Conservation (phyloP, 2,888 invertebrate species). For the Plagodis pulveraria region DNA sequence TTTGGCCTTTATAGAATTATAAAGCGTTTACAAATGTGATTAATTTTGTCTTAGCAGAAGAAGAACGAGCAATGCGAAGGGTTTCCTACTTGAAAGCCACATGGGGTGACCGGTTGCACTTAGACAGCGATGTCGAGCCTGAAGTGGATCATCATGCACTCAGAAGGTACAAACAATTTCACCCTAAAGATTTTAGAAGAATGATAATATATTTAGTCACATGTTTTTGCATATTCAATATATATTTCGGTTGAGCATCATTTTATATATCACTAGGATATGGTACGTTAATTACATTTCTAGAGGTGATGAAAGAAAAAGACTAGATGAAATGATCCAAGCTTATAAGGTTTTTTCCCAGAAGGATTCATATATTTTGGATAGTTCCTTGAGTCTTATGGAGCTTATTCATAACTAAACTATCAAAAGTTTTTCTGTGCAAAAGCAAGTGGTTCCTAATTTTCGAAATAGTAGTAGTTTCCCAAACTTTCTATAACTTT, state of each 20-base stretch:
- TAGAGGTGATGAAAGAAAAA: too few species aligned
- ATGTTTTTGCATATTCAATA: constrained; percentile 3
- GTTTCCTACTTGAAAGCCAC: constrained; percentile 98
- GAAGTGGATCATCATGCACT: constrained; percentile 86
- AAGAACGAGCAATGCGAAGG: constrained; percentile 93
- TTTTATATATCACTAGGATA: too few species aligned
- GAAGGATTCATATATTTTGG: too few species aligned
- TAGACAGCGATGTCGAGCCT: constrained; percentile 87
- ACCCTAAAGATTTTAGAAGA: not conserved
- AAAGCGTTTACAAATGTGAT: not conserved
- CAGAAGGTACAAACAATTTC: constrained; percentile 83
- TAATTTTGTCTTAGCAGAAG: constrained; percentile 86
- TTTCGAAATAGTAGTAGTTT: constrained; percentile 21
- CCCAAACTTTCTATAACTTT: constrained; percentile 36
- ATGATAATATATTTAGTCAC: constrained; percentile 1
- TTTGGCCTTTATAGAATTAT: not conserved
- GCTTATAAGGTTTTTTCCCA: too few species aligned
- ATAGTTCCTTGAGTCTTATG: too few species aligned
- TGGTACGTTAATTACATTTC: too few species aligned
- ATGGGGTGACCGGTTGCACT: constrained; percentile 90
- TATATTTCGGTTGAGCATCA: not conserved
- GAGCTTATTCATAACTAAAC: too few species aligned
- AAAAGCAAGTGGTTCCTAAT: constrained; percentile 8
- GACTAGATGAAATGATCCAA: too few species aligned
- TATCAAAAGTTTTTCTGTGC: not conserved